Base-by-base conservation (phyloP, 2,797 vertebrate species). In the Crocodylus rhombifer region DNA sequence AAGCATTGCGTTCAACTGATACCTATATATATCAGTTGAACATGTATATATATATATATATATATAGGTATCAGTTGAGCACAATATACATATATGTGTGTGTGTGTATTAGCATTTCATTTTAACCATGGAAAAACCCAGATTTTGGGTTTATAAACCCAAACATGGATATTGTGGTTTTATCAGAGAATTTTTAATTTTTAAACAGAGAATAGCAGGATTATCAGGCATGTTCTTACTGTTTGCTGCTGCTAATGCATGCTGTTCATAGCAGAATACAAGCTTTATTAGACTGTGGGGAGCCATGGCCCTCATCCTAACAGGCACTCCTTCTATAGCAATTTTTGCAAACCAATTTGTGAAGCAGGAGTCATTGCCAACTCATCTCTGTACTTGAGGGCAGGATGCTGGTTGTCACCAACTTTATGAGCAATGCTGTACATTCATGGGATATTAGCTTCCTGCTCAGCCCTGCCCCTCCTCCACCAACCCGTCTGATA, bases 401-500 rank as follows among this genome's bases (percentile, higher is more conserved):
- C 28, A 73, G 51, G 26, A 65, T 21, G 17, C 67, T 73, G 51
- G 5, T 7, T 71, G 6, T 79, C 1, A 2, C 0, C 1, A 71
- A 67, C 16, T 4, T 76, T 79, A 58, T 21, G 23, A 86, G 16
- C 8, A 71, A 13, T 73, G 33, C 17, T 71, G 25, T 42, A 2
- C 51, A 42, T 55, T 9, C 21, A 2, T 7, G 81, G 28, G 28
- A 4, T 62, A 55, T 23, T 73, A 2, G 0, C 77, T 87, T 57
- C 67, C 3, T 58, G 36, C 25, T 42, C 42, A 42, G 7, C 60
- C 82, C 61, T 81, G 17, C 15, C 14, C 10, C 36, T 8, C 67
- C 6, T 8, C 63, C 80, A 73, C 4, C 4, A 2, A n/a, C 2
- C 8, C 62, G 2, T 2, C 13, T 65, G 18, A 6, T 1, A 56